A percentile compares a stretch with the other conserved stretches of the same genome.
phyloP scores from a whole-genome alignment of 2,888 invertebrate species.

The Agrochola litura region DNA sequence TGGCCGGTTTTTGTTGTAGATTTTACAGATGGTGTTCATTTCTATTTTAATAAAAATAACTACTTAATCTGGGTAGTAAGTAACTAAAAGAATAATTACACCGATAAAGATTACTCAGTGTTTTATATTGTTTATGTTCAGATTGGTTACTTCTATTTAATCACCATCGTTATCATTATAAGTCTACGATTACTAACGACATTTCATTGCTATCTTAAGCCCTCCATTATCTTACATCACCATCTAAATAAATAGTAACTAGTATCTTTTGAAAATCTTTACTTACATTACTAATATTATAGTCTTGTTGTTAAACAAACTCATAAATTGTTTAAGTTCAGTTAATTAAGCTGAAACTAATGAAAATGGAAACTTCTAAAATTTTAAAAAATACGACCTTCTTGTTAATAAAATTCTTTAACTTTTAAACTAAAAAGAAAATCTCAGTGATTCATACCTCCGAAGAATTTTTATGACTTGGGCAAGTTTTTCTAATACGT shows the following conservation, averaged over 20 bases:
- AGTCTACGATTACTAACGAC: neutral
- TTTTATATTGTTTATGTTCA: neutral
- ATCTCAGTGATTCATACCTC: too few species aligned
- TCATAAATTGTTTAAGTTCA: neutral
- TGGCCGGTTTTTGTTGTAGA: neutral
- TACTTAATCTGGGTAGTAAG: neutral
- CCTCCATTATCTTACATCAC: neutral
- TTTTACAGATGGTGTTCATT: neutral
- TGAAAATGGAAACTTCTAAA: too few species aligned
- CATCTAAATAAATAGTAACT: neutral
- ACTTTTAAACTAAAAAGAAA: too few species aligned
- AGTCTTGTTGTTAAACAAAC: neutral
- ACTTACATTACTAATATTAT: neutral
- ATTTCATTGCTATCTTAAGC: neutral
- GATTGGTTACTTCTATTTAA: neutral
- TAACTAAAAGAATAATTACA: neutral
- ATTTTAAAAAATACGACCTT: too few species aligned
- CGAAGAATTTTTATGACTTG: too few species aligned
- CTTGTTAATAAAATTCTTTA: too few species aligned
- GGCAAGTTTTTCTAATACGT: too few species aligned
- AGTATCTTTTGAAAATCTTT: conserved; percentile 3
- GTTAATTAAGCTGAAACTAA: too few species aligned
- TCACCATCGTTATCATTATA: neutral
- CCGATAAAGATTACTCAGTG: neutral
- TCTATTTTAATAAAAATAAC: neutral